Conservation (phyloP, 1,140 invertebrate species). For the Aphidius gifuensis region DNA sequence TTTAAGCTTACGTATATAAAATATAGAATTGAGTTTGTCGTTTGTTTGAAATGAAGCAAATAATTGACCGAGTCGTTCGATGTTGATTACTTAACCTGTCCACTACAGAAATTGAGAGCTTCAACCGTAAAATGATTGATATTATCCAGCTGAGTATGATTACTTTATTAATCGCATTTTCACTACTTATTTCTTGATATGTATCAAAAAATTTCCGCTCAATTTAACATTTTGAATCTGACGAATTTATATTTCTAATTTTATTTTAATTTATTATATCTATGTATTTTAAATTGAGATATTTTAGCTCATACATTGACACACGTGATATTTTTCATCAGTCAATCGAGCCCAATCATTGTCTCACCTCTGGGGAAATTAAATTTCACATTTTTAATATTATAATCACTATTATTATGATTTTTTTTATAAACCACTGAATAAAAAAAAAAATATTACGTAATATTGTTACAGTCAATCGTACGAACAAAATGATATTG, state of each 20-base stretch:
- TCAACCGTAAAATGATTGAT: conserved; percentile 45
- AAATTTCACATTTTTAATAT: neutral
- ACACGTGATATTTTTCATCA: conserved; percentile 4
- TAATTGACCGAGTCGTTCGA: conserved; percentile 28
- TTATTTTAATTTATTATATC: too few relatives aligned
- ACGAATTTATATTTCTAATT: neutral
- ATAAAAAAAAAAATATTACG: too few relatives aligned
- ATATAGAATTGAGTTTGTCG: neutral
- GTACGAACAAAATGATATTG: too few relatives aligned
- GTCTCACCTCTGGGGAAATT: conserved; percentile 9
- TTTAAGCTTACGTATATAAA: conserved; percentile 14
- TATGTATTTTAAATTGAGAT: too few relatives aligned
- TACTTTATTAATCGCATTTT: conserved; percentile 48
- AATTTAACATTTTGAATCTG: conserved; percentile 6
- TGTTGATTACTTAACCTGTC: conserved; percentile 43
- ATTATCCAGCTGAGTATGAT: conserved; percentile 42
- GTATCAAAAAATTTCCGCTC: conserved; percentile 7
- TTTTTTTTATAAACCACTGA: too few relatives aligned
- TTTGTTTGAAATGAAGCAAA: conserved; percentile 38
- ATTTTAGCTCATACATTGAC: too few relatives aligned
- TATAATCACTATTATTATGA: too few relatives aligned
- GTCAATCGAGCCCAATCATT: neutral
- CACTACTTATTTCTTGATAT: conserved; percentile 25
- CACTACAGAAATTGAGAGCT: conserved; percentile 35
- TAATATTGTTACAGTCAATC: too few relatives aligned